Evolutionary conservation across 2,888 invertebrate species (phyloP), one percentile per base, ranked within the genome.

Genomic region (Helicoverpa assulta): DNA sequence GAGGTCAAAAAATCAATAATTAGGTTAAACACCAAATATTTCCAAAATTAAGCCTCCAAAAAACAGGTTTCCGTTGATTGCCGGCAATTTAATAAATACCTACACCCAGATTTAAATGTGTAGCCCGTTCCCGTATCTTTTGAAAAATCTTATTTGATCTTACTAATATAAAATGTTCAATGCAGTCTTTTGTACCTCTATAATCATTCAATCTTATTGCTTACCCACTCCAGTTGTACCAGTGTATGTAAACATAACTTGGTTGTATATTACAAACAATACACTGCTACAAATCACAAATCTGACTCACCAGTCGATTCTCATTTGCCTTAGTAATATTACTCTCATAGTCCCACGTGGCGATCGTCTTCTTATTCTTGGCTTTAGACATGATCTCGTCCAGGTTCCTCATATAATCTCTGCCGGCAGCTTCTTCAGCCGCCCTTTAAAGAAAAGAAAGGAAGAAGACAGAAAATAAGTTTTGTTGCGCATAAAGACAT

Each of bases 271-370:
- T 12, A 19, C 0, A 16, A 0, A 37, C 37, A 3, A 37, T 40
- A 40, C 37, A 37, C 37, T 10, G 37, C 7, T 37, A 37, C 37
- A 37, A 37, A 37, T 3, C 37, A 37, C 10, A 21, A 5, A 37
- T 37, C n/a, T 16, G 14, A 71, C 86, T 84, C 68, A 96, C 94
- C 88, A 95, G 93, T 16, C 84, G 83, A 43, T 96, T 96, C 64
- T 97, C 96, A 90, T 97, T 98, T 65, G 96, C 94, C 26, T 97
- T 96, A 0, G 97, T 98, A 16, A 98, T 96, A 88, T 98, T 97
- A 0, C 97, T 97, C 40, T 96, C 96, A 86, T 98, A 98, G 12
- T 96, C 96, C 98, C 98, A 98, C 16, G 96, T 93, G 0, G 97
- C 97, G n/a, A 97, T 84, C 0, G 95, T 89, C 58, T 92, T 94